Evolutionary conservation across 1,140 invertebrate genomes (phyloP).

Genomic region (Apis laboriosa): DNA sequence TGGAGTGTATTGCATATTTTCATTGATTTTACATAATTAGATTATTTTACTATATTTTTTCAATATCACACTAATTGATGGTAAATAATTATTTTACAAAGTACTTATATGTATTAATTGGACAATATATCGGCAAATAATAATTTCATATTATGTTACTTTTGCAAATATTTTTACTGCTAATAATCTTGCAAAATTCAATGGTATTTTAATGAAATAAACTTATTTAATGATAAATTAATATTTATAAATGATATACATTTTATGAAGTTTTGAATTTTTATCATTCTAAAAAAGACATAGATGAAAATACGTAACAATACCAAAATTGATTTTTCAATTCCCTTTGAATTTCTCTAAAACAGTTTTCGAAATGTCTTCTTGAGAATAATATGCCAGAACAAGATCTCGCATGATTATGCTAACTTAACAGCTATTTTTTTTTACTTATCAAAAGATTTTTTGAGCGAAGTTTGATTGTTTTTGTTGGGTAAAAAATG

Average conservation of each 20-base stretch:
- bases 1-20: neutral
- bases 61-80: slow-evolving; percentile 47
- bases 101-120: slow-evolving; percentile 62
- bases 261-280: slow-evolving; percentile 25
- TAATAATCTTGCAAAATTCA: slow-evolving; percentile 21
- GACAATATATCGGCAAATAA: slow-evolving; percentile 56
- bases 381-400: slow-evolving; percentile 45
- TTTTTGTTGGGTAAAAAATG: slow-evolving; percentile 72
- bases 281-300: slow-evolving; percentile 45
- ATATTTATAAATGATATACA: slow-evolving; percentile 36
- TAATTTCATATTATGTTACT: slow-evolving; percentile 25
- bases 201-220: slow-evolving; percentile 42
- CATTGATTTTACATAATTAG: slow-evolving; percentile 19
- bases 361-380: slow-evolving; percentile 37
- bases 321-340: slow-evolving; percentile 62
- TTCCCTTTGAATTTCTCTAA: slow-evolving; percentile 52
- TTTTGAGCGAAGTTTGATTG: slow-evolving; percentile 76
- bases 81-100: slow-evolving; percentile 68
- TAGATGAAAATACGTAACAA: slow-evolving; percentile 28
- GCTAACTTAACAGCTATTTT: slow-evolving; percentile 66
- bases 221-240: slow-evolving; percentile 55
- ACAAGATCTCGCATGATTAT: slow-evolving; percentile 58
- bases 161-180: slow-evolving; percentile 12
- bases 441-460: slow-evolving; percentile 69
- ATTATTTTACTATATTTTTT: slow-evolving; percentile 8